These are phyloP conservation scores for Platycercus adscitus DNA, from an alignment of 2,113 vertebrate genomes.

Conservation along the genomic window DNA sequence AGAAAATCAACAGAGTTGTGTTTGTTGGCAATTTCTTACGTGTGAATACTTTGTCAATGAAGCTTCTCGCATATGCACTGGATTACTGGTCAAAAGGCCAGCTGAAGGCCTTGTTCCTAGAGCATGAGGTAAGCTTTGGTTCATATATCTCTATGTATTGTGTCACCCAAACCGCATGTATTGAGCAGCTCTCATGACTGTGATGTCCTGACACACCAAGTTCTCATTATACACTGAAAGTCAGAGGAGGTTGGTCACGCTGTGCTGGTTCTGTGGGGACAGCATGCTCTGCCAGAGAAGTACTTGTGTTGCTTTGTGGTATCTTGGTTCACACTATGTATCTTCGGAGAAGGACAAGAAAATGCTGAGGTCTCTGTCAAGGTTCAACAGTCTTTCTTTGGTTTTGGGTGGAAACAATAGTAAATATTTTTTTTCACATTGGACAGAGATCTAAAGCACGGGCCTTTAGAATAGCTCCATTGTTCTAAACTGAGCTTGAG, in stretches of 20 bases:
- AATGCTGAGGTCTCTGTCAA: background rate
- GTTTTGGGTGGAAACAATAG: background rate
- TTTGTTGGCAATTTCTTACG: constrained; percentile 98
- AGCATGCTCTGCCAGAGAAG: background rate
- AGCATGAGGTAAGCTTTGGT: constrained; percentile 79
- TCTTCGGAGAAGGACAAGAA: background rate
- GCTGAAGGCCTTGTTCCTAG: constrained; percentile 84
- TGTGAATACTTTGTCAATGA: constrained; percentile 98
- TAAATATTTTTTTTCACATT: background rate
- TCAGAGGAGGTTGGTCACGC: background rate
- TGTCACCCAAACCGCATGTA: background rate
- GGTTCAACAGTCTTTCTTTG: background rate
- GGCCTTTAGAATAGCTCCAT: background rate
- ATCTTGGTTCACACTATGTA: background rate
- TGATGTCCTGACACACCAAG: background rate
- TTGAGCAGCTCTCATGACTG: background rate
- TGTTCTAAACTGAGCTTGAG: background rate
- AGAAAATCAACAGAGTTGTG: constrained; percentile 88
- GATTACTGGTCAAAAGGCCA: constrained; percentile 88
- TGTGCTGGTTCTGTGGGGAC: background rate
- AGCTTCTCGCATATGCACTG: constrained; percentile 89
- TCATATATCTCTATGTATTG: background rate
- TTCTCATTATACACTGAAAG: background rate
- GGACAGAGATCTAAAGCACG: background rate
- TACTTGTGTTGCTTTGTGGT: background rate